Conservation (phyloP, 2,113 vertebrate genomes). For the Peromyscus leucopus region DNA sequence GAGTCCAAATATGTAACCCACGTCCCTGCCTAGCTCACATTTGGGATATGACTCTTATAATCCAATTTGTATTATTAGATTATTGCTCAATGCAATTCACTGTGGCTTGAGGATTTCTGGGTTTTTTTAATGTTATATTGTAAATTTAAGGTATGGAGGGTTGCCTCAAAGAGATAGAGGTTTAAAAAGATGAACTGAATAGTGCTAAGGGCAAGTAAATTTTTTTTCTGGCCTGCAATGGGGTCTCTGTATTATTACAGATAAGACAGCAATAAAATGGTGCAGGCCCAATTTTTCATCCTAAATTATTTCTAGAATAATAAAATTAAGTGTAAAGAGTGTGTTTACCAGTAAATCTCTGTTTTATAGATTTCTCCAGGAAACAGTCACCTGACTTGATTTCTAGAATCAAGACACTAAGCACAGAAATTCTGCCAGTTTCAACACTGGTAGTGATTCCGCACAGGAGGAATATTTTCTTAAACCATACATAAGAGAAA, state of each 20-base stretch:
- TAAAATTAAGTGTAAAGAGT: not conserved
- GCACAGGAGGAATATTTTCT: not conserved
- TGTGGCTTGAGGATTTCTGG: not conserved
- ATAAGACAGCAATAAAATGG: not conserved
- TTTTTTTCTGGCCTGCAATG: not conserved
- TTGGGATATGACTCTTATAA: not conserved
- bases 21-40: not conserved
- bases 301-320: not conserved
- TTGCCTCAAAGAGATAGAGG: not conserved
- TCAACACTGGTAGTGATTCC: not conserved
- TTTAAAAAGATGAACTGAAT: not conserved
- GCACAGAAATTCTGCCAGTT: not conserved
- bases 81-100: not conserved
- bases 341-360: not conserved
- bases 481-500: not conserved
- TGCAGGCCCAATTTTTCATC: not conserved
- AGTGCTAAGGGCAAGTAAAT: not conserved
- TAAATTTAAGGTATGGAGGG: not conserved
- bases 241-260: not conserved
- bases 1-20: slow-evolving; percentile 35
- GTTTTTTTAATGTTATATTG: not conserved
- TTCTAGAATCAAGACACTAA: not conserved
- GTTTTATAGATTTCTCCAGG: not conserved
- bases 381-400: not conserved
- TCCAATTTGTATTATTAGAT: slow-evolving; percentile 11